A percentile compares a stretch with the other conserved stretches of the same genome.
These are phyloP conservation scores for Rhagophthalmus giganteus DNA, from an alignment of 2,888 invertebrate species.

Conservation along the genomic window DNA sequence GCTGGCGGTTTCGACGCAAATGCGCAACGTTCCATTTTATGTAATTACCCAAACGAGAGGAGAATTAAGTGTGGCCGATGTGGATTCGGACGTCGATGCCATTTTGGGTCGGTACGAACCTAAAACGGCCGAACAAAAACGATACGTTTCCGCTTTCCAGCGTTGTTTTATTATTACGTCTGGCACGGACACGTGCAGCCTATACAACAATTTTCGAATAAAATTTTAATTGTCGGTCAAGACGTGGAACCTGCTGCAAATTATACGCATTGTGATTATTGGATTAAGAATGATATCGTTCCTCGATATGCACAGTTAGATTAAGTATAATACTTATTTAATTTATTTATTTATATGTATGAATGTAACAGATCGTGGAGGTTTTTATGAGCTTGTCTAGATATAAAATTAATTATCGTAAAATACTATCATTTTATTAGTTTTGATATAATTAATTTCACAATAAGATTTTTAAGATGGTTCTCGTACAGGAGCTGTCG, in stretches of 20 bases:
- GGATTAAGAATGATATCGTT: slow-evolving; percentile 74
- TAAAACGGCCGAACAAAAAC: slow-evolving; percentile 71
- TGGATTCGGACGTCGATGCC: slow-evolving; percentile 72
- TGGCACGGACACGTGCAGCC: slow-evolving; percentile 70
- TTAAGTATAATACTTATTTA: slow-evolving; percentile 53
- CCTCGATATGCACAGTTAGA: slow-evolving; percentile 76
- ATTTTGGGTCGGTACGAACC: slow-evolving; percentile 78
- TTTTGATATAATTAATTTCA: no score
- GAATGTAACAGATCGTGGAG: not conserved
- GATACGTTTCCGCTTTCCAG: slow-evolving; percentile 78
- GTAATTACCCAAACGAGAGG: slow-evolving; percentile 69
- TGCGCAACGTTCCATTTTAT: slow-evolving; percentile 71
- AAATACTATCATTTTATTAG: no score
- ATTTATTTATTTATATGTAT: slow-evolving; percentile 1
- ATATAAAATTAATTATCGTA: no score
- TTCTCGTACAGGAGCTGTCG: no score
- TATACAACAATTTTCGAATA: slow-evolving; percentile 60
- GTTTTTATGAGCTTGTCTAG: no score
- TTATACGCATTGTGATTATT: slow-evolving; percentile 75
- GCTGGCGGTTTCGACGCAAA: slow-evolving; percentile 66
- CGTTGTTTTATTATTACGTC: slow-evolving; percentile 81
- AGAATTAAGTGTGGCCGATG: slow-evolving; percentile 52
- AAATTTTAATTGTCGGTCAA: slow-evolving; percentile 70
- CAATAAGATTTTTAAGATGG: no score
- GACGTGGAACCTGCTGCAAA: slow-evolving; percentile 67